phyloP scores from a whole-genome alignment of 2,888 invertebrate species.

The Callyntrura guangdongensis region DNA sequence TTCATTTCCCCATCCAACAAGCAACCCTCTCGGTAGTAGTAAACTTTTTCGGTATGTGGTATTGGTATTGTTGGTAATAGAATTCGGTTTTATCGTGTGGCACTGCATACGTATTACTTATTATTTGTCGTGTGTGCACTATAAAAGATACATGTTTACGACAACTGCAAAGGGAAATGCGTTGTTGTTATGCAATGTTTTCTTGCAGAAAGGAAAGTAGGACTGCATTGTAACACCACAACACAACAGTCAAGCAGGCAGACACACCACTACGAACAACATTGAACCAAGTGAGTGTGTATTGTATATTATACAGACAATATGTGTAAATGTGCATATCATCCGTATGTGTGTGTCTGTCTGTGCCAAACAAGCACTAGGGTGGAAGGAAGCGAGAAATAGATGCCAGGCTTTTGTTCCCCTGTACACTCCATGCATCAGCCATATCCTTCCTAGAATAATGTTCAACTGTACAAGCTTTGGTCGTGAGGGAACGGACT shows the following conservation, averaged over 20 bases:
- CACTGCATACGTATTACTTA: slow-evolving; percentile 3
- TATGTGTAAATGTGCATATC: no score
- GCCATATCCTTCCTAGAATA: not conserved
- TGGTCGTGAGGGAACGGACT: not conserved
- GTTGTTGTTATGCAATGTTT: slow-evolving; percentile 74
- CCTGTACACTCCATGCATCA: slow-evolving; percentile 13
- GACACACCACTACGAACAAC: not conserved
- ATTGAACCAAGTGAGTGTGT: no score
- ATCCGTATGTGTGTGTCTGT: not conserved
- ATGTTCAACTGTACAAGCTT: not conserved
- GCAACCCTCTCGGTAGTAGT: slow-evolving; percentile 17
- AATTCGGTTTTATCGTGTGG: slow-evolving; percentile 32
- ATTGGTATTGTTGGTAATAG: slow-evolving; percentile 14
- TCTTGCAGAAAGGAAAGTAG: slow-evolving; percentile 59
- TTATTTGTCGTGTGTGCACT: not conserved
- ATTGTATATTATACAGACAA: no score
- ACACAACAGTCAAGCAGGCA: slow-evolving; percentile 16
- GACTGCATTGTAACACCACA: slow-evolving; percentile 59
- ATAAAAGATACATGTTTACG: not conserved
- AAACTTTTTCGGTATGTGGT: slow-evolving; percentile 11
- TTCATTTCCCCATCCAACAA: slow-evolving; percentile 53
- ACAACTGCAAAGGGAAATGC: slow-evolving; percentile 65
- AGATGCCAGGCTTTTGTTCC: not conserved
- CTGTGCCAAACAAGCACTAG: not conserved
- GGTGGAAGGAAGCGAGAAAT: slow-evolving; percentile 29